phyloP scores from a whole-genome alignment of 2,113 vertebrate genomes.

The Sturnus vulgaris region DNA sequence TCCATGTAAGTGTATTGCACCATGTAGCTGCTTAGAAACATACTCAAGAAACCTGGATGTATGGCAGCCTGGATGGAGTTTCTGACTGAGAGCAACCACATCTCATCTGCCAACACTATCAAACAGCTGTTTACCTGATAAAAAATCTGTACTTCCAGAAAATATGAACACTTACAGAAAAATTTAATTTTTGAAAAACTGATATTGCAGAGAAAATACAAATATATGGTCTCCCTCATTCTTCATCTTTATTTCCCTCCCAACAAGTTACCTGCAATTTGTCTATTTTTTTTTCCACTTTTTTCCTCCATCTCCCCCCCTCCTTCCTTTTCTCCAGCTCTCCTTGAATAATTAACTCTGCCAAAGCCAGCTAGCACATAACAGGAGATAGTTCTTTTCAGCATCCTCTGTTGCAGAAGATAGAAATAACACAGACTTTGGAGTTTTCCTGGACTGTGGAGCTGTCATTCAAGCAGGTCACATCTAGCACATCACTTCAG shows the following conservation, averaged over 20 bases:
- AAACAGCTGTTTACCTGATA: background rate
- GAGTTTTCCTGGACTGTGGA: background rate
- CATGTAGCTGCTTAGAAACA: background rate
- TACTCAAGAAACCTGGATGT: background rate
- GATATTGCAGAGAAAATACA: background rate
- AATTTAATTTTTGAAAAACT: background rate
- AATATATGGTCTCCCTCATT: background rate
- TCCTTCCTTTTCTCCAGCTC: background rate
- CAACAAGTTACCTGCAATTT: background rate
- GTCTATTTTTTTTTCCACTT: background rate
- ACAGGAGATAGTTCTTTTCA: background rate
- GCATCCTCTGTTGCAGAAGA: background rate
- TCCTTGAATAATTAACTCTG: background rate
- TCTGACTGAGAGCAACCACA: background rate
- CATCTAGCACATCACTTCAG: background rate
- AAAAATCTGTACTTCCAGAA: background rate
- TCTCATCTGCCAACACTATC: background rate
- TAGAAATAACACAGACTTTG: background rate
- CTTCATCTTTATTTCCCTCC: background rate
- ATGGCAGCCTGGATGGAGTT: background rate
- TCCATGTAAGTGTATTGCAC: background rate
- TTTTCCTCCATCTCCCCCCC: background rate
- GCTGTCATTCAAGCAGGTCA: background rate
- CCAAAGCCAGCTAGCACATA: background rate
- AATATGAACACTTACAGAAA: background rate